Evolutionary conservation across 2,113 vertebrate species (phyloP).

Genomic region (Oriolus oriolus): DNA sequence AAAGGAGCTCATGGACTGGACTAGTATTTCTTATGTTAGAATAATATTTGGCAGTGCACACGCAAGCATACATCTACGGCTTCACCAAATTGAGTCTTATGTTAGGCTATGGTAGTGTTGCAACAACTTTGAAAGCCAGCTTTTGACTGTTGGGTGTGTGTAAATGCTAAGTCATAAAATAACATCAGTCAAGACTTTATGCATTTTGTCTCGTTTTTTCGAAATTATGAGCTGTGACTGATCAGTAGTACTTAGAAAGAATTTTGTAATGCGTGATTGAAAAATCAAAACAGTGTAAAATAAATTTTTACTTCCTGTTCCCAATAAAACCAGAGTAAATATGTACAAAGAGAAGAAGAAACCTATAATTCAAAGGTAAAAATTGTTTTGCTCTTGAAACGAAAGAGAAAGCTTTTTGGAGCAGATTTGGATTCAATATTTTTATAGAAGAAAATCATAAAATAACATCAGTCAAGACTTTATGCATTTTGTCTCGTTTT

Average conservation of each 20-base stretch:
- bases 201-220: background rate
- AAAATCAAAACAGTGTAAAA: background rate
- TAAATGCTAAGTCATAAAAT: background rate
- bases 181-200: background rate
- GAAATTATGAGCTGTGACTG: background rate
- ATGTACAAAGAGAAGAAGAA: background rate
- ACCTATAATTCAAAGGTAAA: background rate
- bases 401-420: background rate
- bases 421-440: background rate
- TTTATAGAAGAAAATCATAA: background rate
- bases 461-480: background rate
- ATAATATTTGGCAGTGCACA: background rate
- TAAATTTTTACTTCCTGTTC: background rate
- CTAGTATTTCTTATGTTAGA: background rate
- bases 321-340: background rate
- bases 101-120: background rate
- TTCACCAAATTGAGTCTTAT: fast-evolving
- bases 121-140: background rate
- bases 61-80: background rate
- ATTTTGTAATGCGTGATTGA: background rate
- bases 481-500: background rate
- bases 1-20: background rate
- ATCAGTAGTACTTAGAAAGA: background rate
- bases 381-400: background rate
- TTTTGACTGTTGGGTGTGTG: background rate